These are phyloP conservation scores for Neopelma chrysocephalum DNA, from an alignment of 2,797 vertebrate species.

Conservation along the genomic window DNA sequence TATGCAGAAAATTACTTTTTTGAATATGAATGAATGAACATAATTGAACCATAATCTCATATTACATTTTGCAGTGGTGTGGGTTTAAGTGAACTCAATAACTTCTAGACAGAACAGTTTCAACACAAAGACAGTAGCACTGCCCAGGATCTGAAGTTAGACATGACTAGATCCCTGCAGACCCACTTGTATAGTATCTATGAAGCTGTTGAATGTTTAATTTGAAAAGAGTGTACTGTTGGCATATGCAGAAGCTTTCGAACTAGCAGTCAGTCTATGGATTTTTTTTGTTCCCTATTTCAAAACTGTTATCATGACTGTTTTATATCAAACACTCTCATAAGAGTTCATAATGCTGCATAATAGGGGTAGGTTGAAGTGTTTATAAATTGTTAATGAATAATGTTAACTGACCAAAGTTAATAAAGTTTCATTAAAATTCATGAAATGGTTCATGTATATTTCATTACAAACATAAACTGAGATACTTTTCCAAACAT, in stretches of 20 bases:
- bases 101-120: not conserved
- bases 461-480: conserved; percentile 57
- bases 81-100: not conserved
- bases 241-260: conserved; percentile 14
- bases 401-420: conserved; percentile 52
- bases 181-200: not conserved
- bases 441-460: conserved; percentile 47
- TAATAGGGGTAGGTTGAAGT: conserved; percentile 45
- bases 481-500: conserved; percentile 35
- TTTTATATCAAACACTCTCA: conserved; percentile 2
- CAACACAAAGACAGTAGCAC: not conserved
- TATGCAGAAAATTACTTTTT: not conserved
- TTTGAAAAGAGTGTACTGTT: conserved; percentile 52
- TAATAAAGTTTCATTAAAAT: conserved; percentile 65
- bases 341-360: conserved; percentile 50
- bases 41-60: not conserved
- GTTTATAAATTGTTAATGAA: conserved; percentile 58
- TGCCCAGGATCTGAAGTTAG: not conserved
- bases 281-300: not conserved
- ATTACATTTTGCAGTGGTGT: not conserved
- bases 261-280: not conserved
- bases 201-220: conserved; percentile 63
- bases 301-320: not conserved
- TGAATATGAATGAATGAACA: not conserved
- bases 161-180: not conserved